A percentile compares a stretch with the other conserved stretches of the same genome.
Evolutionary conservation across 1,140 invertebrate species (phyloP).

Genomic region (Polyergus mexicanus): DNA sequence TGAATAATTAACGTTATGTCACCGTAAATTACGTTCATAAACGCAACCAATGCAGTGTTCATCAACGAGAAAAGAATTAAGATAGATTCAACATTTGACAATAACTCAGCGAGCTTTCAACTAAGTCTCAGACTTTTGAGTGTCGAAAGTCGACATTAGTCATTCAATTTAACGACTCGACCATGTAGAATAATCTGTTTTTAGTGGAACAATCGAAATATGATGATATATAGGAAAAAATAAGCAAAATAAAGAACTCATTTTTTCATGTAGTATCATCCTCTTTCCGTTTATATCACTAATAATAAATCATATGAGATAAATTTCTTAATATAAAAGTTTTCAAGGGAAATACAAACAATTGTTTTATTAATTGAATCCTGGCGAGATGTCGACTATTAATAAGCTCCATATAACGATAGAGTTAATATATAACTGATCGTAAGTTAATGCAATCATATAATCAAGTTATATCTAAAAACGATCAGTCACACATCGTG

Average conservation of each 20-base stretch:
- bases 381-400: background rate
- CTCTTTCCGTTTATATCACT: background rate
- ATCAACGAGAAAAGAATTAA: background rate
- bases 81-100: background rate
- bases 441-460: background rate
- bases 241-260: background rate
- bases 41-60: background rate
- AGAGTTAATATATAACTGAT: background rate
- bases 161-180: conserved; percentile 16
- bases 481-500: no score
- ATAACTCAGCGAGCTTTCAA: background rate
- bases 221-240: background rate
- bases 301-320: background rate
- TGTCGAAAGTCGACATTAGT: background rate
- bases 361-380: background rate
- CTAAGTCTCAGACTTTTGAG: background rate
- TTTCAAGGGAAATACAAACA: background rate
- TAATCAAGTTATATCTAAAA: conserved; percentile 2
- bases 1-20: conserved; percentile 33
- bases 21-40: conserved; percentile 27
- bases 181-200: background rate
- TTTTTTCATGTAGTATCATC: background rate
- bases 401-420: background rate
- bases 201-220: background rate
- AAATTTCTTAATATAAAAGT: background rate